Percentiles rank a stretch among this genome's conserved stretches.
phyloP scores from a whole-genome alignment of 2,113 vertebrate species.

The Eurypyga helias region DNA sequence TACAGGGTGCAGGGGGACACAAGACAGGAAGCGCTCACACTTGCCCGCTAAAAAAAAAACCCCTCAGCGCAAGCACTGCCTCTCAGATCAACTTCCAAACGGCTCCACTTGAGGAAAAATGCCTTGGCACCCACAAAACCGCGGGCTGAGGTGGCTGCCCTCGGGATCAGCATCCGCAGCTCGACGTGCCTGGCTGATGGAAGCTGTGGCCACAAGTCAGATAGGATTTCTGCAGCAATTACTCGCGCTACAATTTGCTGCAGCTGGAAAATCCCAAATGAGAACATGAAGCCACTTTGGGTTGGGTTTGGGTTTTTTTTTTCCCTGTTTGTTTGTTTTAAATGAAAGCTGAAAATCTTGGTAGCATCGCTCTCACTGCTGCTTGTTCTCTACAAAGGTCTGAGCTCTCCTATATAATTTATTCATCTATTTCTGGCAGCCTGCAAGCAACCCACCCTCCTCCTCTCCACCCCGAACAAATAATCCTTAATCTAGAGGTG shows the following conservation, averaged over 20 bases:
- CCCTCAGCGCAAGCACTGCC: background rate
- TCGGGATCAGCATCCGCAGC: background rate
- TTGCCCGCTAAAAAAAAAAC: no score
- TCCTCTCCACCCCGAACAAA: background rate
- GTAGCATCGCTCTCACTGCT: fast-evolving
- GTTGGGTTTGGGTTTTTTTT: background rate
- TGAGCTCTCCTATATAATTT: background rate
- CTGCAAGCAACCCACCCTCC: background rate
- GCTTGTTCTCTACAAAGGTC: background rate
- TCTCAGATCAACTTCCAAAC: background rate
- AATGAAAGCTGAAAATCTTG: background rate
- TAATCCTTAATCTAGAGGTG: background rate
- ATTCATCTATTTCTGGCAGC: background rate
- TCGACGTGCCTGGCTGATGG: fast-evolving
- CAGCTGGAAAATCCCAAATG: background rate
- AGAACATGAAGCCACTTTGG: background rate
- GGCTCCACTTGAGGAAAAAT: fast-evolving
- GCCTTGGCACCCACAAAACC: background rate
- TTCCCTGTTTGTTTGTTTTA: background rate
- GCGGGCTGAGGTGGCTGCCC: fast-evolving
- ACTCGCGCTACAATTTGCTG: fast-evolving
- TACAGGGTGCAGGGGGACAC: background rate
- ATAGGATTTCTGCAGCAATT: background rate
- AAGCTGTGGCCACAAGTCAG: background rate
- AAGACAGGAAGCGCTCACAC: background rate